Conservation (phyloP, 2,888 invertebrate genomes). For the Heliconius ethilla region DNA sequence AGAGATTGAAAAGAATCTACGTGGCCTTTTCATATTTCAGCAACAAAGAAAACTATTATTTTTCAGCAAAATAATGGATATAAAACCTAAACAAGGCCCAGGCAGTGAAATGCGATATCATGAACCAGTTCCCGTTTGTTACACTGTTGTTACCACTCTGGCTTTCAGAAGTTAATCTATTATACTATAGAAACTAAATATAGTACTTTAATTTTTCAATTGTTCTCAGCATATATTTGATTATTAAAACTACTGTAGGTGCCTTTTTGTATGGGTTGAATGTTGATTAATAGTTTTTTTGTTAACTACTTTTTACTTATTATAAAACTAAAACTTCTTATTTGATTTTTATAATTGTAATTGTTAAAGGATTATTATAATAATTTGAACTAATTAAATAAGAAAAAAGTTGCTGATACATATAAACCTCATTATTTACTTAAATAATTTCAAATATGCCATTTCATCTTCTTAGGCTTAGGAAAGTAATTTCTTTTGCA, state of each 20-base stretch:
- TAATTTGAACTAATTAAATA: too few species aligned
- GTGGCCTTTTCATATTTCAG: not conserved
- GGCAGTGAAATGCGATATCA: conserved; percentile 19
- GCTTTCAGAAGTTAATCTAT: conserved; percentile 10
- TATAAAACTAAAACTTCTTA: too few species aligned
- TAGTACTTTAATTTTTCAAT: not conserved
- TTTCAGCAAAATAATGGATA: not conserved
- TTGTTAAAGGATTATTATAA: too few species aligned
- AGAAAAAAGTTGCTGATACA: too few species aligned
- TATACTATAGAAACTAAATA: conserved; percentile 7
- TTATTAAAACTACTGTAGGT: not conserved
- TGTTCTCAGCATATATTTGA: conserved; percentile 14
- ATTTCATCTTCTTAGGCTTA: too few species aligned
- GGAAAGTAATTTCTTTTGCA: too few species aligned
- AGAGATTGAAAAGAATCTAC: not conserved
- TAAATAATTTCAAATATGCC: too few species aligned
- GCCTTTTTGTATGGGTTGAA: not conserved
- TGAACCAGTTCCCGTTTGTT: conserved; percentile 8
- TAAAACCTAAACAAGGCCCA: conserved; percentile 8
- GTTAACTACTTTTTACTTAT: not conserved
- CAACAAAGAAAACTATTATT: not conserved
- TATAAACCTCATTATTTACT: too few species aligned
- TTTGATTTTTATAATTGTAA: too few species aligned
- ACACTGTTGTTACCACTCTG: not conserved
- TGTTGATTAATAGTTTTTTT: not conserved